Evolutionary conservation across 2,113 vertebrate species (phyloP), one percentile per base, ranked within the genome.

Genomic region (Cavia porcellus): DNA sequence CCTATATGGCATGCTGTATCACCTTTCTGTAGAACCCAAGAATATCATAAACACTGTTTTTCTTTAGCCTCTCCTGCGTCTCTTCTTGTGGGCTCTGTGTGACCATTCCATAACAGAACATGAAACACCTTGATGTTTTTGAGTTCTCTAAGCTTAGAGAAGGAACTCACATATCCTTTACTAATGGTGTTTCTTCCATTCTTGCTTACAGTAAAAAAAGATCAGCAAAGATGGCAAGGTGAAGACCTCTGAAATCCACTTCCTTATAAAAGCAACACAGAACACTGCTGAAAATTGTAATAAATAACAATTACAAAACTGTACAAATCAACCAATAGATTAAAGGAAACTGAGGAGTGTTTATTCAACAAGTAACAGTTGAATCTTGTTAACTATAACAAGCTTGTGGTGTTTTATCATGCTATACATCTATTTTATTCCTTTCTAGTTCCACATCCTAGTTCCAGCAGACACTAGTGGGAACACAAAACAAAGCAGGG

Each of bases 251-350:
- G 38, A 94, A 87, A 94, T 86, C 55, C 81, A 83, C 28, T 72
- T 22, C 30, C 82, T 70, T 85, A 62, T 83, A 57, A 89, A 92
- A 91, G 30, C 64, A 96, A 55, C 5, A 45, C 0, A 94, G 20
- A 95, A 92, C 25, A 64, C 50, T 61, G 24, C 38, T 57, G 82
- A 86, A 94, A 94, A 19, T 20, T 72, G 0, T 80, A 91, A 95
- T 42, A 85, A 81, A 83, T 79, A 90, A 95, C 24, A 86, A 82
- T 90, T 82, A 74, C 28, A 82, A 35, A 96, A 79, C n/a, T 79
- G 38, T 83, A 24, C 52, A 92, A 95, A 87, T 87, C 66, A 96
- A 80, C 45, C 25, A 90, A 92, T 95, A 32, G 45, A 57, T 7
- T 89, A 7, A 24, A 62, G 55, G 17, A 72, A 94, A 82, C 20